phyloP scores from a whole-genome alignment of 2,888 invertebrate species.

The Terebella lapidaria region DNA sequence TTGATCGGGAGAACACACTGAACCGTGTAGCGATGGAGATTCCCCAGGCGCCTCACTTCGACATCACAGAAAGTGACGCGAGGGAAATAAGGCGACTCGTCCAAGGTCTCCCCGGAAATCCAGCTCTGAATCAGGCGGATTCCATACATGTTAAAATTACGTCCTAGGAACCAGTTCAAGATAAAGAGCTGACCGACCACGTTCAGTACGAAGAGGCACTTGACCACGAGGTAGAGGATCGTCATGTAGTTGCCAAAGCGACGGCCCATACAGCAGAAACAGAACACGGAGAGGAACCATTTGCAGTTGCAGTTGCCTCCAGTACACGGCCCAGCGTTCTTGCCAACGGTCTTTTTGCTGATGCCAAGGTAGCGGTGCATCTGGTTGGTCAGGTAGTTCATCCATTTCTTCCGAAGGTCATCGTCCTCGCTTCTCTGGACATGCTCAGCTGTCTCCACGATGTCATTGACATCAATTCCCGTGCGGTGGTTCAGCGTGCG shows the following conservation, averaged over 20 bases:
- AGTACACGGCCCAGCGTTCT: not conserved
- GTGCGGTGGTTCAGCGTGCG: constrained; percentile 37
- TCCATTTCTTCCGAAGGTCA: not conserved
- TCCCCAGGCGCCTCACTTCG: constrained; percentile 47
- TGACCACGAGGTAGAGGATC: constrained; percentile 54
- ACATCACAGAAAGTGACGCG: constrained; percentile 51
- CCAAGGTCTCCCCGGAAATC: constrained; percentile 47
- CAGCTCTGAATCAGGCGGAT: constrained; percentile 54
- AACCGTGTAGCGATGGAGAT: constrained; percentile 33
- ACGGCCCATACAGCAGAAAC: constrained; percentile 35
- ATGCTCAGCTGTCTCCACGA: constrained; percentile 41
- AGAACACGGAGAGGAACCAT: not conserved
- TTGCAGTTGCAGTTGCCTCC: not conserved
- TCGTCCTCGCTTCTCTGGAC: constrained; percentile 12
- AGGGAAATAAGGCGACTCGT: constrained; percentile 45
- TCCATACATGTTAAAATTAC: constrained; percentile 51
- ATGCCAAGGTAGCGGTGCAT: constrained; percentile 1
- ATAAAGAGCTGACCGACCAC: constrained; percentile 55
- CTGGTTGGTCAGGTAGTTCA: not conserved
- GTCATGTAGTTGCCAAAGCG: constrained; percentile 55
- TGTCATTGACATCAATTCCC: constrained; percentile 52
- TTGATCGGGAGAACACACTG: constrained; percentile 26
- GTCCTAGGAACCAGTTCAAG: constrained; percentile 55
- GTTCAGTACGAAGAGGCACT: constrained; percentile 53
- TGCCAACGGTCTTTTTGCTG: not conserved